Evolutionary conservation across 2,888 invertebrate species (phyloP).

Genomic region (Polymixis lichenea): DNA sequence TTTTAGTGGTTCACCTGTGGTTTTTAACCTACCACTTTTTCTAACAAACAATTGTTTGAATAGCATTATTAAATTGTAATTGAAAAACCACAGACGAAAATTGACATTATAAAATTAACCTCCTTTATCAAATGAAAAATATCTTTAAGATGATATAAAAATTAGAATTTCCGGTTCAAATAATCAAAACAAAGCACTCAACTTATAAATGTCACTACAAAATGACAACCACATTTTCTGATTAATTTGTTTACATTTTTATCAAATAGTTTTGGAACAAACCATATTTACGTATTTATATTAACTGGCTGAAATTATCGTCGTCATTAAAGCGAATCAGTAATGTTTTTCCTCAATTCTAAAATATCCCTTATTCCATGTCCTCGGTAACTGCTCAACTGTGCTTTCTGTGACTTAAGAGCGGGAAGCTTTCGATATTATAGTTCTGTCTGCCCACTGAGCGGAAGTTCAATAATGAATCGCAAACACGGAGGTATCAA

Average conservation of each 20-base stretch:
- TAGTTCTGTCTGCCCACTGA: neutral
- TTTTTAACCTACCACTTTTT: neutral
- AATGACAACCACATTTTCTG: neutral
- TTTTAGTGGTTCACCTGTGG: too few species aligned
- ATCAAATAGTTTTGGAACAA: neutral
- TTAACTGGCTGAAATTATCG: neutral
- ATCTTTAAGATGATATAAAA: neutral
- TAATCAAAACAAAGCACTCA: neutral
- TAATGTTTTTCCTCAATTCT: neutral
- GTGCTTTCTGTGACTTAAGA: neutral
- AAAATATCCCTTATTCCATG: constrained; percentile 1
- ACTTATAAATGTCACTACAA: neutral
- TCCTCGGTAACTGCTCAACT: neutral
- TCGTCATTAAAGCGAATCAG: neutral
- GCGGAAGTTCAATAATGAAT: neutral
- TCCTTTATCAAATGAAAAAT: neutral
- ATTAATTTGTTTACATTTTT: neutral
- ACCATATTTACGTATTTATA: neutral
- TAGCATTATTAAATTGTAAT: neutral
- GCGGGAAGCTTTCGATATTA: neutral
- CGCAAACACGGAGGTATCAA: neutral
- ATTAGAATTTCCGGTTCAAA: neutral
- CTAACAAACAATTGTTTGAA: neutral
- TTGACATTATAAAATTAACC: neutral
- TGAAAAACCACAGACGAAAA: neutral